Conservation (phyloP, 2,888 invertebrate species). For the Carpatolechia fugitivella region DNA sequence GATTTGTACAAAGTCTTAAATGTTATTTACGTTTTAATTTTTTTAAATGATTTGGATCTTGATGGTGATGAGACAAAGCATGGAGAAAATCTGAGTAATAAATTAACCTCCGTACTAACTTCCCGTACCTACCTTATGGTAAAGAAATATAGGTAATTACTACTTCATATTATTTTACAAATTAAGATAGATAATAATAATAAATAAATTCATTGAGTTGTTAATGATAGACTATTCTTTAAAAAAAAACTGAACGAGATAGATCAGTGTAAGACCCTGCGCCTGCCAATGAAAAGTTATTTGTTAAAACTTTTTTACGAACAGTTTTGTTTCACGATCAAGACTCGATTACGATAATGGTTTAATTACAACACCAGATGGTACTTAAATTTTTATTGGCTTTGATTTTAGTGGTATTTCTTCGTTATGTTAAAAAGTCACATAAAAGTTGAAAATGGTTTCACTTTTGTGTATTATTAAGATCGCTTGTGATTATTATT, state of each 20-base stretch:
- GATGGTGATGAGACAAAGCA: too few species aligned
- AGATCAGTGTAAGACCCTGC: not conserved
- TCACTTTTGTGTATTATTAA: slow-evolving; percentile 1
- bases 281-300: not conserved
- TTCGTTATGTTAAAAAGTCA: not conserved
- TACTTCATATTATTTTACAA: too few species aligned
- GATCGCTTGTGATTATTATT: not conserved
- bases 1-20: not conserved
- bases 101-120: too few species aligned
- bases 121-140: too few species aligned
- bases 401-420: not conserved
- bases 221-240: too few species aligned
- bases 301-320: not conserved
- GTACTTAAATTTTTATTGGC: not conserved
- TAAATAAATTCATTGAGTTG: too few species aligned
- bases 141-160: too few species aligned
- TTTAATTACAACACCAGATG: slow-evolving; percentile 10
- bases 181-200: too few species aligned
- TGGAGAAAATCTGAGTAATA: too few species aligned
- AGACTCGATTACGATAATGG: slow-evolving; percentile 10
- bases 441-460: not conserved
- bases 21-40: not conserved
- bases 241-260: too few species aligned
- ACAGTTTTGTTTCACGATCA: slow-evolving; percentile 6
- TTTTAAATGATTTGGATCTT: too few species aligned